Evolutionary conservation across 2,888 invertebrate genomes (phyloP), one percentile per base, ranked within the genome.

Genomic region (Patella pellucida): DNA sequence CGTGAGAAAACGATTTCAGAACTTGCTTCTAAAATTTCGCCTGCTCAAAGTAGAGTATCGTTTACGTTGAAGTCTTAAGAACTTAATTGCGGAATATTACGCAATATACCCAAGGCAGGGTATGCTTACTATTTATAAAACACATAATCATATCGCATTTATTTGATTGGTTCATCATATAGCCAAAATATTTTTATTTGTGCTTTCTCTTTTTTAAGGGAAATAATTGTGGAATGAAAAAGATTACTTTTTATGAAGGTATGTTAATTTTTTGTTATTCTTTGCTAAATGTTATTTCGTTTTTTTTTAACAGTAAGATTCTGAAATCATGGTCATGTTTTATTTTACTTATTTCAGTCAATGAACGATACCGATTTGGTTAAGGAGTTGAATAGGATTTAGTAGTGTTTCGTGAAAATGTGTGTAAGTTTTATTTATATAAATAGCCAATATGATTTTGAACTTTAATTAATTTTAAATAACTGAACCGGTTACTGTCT

Each of bases 181-280:
- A 51, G n/a, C 27, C n/a, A 14, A 73, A 51, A 2, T 51, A n/a
- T 52, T n/a, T 52, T 3, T 12, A 67, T 19, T 19, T 68, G 7
- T 23, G 4, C 12, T 68, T 71, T 56, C 31, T 52, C 19, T 41
- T 16, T n/a, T 80, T 82, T 62, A 77, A 84, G 84, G 77, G 79
- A 31, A 79, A 81, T 72, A 80, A 83, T 9, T 84, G 84, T 78
- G 80, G 82, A n/a, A 52, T 81, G 7, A 83, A 82, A 74, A 78
- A 80, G 19, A 80, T 75, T 31, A 83, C 80, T 52, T 83, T 79
- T 68, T 84, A 84, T 74, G 81, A 79, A 80, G 83, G 84, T 83
- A 77, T 23, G 73, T n/a, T 27, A 23, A 9, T 1, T 19, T 5
- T 19, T 15, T 19, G 5, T 19, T 56, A 9, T 16, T 16, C n/a